Conservation (phyloP, 1,140 invertebrate genomes). For the Gyrodactylus salaris region DNA sequence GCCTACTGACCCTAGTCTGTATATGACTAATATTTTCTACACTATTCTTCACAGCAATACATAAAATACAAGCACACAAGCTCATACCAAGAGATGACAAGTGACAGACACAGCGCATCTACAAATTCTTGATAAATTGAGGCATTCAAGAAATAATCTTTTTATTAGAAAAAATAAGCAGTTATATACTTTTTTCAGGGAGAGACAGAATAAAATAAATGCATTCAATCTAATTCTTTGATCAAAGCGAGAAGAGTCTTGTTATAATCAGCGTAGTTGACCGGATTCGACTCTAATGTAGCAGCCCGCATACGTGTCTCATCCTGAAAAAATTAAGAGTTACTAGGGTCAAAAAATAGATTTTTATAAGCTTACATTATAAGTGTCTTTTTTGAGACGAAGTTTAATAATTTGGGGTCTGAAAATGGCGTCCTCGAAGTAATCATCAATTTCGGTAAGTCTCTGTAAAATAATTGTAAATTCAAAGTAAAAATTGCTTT, state of each 20-base stretch:
- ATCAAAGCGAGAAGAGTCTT: slow-evolving; percentile 23
- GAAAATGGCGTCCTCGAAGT: slow-evolving; percentile 39
- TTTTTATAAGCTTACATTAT: slow-evolving; percentile 28
- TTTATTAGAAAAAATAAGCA: background rate
- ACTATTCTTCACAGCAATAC: too few relatives aligned
- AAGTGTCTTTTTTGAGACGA: slow-evolving; percentile 49
- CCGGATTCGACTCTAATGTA: slow-evolving; percentile 28
- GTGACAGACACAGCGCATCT: background rate
- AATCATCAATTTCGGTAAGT: slow-evolving; percentile 22
- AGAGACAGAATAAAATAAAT: background rate
- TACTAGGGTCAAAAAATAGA: background rate
- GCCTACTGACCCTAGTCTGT: too few relatives aligned
- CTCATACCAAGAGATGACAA: background rate
- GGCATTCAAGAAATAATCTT: background rate
- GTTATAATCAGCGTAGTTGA: slow-evolving; percentile 41
- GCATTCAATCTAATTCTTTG: background rate
- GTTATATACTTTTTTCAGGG: background rate
- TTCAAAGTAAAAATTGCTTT: background rate
- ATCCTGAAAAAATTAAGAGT: slow-evolving; percentile 26
- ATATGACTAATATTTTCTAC: too few relatives aligned
- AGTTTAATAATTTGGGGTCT: slow-evolving; percentile 43
- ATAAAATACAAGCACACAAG: background rate
- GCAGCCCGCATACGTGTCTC: slow-evolving; percentile 41
- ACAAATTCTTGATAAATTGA: background rate
- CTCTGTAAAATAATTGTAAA: slow-evolving; percentile 11